Evolutionary conservation across 30 jellyfish, hydroid and myxozoan genomes (phyloP), one percentile per base, ranked within the genome.

Genomic region (Haliclystus octoradiatus): DNA sequence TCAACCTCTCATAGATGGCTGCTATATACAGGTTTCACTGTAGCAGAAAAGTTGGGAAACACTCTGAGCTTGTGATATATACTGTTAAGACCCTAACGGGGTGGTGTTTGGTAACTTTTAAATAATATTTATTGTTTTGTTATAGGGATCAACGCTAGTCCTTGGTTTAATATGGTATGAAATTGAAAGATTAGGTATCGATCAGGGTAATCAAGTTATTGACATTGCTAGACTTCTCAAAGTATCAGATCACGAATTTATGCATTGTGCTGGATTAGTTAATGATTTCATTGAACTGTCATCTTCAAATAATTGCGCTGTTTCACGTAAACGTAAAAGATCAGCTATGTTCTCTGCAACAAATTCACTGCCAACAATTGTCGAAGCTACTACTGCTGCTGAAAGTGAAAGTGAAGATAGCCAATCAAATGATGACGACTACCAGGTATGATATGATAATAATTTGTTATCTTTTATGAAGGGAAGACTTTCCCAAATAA

Each of bases 231-330:
- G 64, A 33, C 30, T 70, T 31, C 75, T 79, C 51, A 47, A 70
- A 83, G 92, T 79, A 63, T 74, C 74, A 64, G 49, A 71, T 50
- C 79, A 81, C 19, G 85, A 73, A 1, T 46, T 71, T 33, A 52
- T 80, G 84, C 93, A 80, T 62, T 80, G 93, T 46, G 80, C 50
- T 64, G 93, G 93, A 26, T 40, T 80, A 32, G 73, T 80, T 34
- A 80, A 72, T 53, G 93, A 80, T 27, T 80, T 71, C 51, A 71
- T 80, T 84, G 93, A 80, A 34, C 80, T 52, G 2, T 78, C 70
- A 65, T 72, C 72, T 2, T 64, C 79, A 1, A 62, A 64, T 22
- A 71, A 71, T 34, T 63, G 46, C 49, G 26, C 57, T 30, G 62
- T 61, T 22, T 61, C 72, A 62, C 70, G 93, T 2, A 72, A 72